Evolutionary conservation across 2,797 vertebrate species (phyloP).

Genomic region (Spinibarbus caldwelli): DNA sequence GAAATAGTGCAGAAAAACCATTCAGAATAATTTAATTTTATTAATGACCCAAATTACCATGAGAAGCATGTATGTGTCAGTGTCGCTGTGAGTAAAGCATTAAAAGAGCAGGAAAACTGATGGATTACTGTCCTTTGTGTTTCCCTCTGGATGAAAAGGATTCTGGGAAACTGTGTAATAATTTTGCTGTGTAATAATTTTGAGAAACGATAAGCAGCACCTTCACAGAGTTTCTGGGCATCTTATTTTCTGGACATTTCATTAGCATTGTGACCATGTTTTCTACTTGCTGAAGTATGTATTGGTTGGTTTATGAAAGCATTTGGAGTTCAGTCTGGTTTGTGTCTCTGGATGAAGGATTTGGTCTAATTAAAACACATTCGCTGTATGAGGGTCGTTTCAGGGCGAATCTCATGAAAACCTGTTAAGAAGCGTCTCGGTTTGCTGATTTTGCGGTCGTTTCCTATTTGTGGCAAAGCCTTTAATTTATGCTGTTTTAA

Average conservation of each 20-base stretch:
- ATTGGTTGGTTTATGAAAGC: not conserved
- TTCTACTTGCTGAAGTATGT: not conserved
- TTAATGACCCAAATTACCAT: not conserved
- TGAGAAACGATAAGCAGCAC: constrained; percentile 52
- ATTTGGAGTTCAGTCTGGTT: constrained; percentile 26
- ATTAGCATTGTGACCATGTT: not conserved
- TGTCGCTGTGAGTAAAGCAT: constrained; percentile 36
- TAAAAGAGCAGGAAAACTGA: constrained; percentile 67
- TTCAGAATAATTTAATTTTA: not conserved
- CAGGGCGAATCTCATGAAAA: not conserved
- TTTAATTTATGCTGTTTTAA: constrained; percentile 9
- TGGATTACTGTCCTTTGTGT: constrained; percentile 40
- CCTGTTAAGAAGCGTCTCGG: not conserved
- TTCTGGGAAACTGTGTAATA: constrained; percentile 58
- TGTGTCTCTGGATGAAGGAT: not conserved
- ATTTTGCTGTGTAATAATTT: no score
- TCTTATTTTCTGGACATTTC: no score
- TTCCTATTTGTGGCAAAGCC: not conserved
- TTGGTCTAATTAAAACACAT: not conserved
- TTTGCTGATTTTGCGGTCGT: not conserved
- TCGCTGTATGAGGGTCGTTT: not conserved
- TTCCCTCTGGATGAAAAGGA: constrained; percentile 63
- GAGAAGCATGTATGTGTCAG: not conserved
- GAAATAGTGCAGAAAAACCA: not conserved
- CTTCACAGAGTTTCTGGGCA: not conserved